phyloP scores from a whole-genome alignment of 2,113 vertebrate species.

The Astatotilapia flaviijosephi region DNA sequence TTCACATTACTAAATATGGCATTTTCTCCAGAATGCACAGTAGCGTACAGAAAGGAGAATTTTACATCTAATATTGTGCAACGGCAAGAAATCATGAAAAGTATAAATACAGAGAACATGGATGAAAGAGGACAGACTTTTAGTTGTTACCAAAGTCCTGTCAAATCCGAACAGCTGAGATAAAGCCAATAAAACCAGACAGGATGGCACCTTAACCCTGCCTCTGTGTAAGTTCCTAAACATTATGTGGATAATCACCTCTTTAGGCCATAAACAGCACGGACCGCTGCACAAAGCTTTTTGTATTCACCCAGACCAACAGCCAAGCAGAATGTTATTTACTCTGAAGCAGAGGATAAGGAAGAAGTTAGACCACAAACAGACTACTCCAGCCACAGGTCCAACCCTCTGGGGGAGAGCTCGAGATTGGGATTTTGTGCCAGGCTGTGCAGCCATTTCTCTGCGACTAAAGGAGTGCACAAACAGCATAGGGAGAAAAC shows the following conservation, averaged over 20 bases:
- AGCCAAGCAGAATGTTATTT: slow-evolving; percentile 43
- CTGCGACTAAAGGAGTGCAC: neutral
- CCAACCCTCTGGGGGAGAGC: neutral
- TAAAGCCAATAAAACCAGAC: neutral
- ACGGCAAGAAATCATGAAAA: neutral
- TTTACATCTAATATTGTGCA: neutral
- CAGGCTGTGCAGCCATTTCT: slow-evolving; percentile 36
- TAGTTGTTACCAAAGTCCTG: neutral
- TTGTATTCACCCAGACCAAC: slow-evolving; percentile 32
- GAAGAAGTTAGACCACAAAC: slow-evolving; percentile 29
- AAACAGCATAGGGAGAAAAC: neutral
- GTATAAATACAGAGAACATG: neutral
- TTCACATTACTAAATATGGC: neutral
- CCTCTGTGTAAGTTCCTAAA: slow-evolving; percentile 10
- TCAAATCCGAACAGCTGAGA: neutral
- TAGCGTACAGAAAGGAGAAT: neutral
- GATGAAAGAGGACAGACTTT: neutral
- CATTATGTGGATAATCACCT: slow-evolving; percentile 45
- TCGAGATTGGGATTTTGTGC: slow-evolving; percentile 38
- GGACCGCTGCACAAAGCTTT: slow-evolving; percentile 49
- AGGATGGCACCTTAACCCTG: neutral
- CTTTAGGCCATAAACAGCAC: slow-evolving; percentile 51
- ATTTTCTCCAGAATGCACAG: neutral
- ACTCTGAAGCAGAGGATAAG: slow-evolving; percentile 40
- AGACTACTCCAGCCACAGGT: slow-evolving; percentile 28